phyloP scores from a whole-genome alignment of 2,888 invertebrate genomes.

The Chloroclystis v-ata region DNA sequence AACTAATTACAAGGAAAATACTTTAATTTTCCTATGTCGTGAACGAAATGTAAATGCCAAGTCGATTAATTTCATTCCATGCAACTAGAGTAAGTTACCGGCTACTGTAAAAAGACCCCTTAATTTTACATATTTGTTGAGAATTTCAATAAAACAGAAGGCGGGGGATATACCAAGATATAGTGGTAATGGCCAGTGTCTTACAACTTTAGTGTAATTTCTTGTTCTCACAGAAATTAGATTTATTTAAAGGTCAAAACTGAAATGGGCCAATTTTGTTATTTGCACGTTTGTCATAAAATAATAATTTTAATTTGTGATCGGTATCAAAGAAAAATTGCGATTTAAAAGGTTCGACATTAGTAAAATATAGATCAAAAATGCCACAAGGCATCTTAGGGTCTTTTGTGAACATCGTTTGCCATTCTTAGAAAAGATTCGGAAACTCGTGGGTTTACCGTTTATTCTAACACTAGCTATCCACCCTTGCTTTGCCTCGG shows the following conservation, averaged over 20 bases:
- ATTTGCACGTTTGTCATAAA: slow-evolving; percentile 23
- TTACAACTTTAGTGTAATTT: slow-evolving; percentile 26
- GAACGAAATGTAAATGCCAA: slow-evolving; percentile 62
- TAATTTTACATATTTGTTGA: slow-evolving; percentile 15
- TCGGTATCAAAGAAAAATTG: too few species aligned
- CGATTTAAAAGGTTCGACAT: too few species aligned
- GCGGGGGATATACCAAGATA: slow-evolving; percentile 18
- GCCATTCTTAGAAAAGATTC: too few species aligned
- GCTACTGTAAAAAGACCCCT: slow-evolving; percentile 40
- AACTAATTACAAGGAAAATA: not conserved
- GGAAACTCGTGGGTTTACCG: too few species aligned
- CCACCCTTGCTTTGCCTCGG: too few species aligned
- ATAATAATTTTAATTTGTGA: not conserved
- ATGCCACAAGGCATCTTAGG: too few species aligned
- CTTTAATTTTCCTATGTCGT: slow-evolving; percentile 26
- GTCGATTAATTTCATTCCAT: slow-evolving; percentile 49
- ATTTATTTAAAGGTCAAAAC: slow-evolving; percentile 40
- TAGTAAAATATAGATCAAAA: too few species aligned
- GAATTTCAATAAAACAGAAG: slow-evolving; percentile 12
- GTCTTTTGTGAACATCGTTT: too few species aligned
- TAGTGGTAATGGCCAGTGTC: slow-evolving; percentile 26
- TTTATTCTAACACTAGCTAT: too few species aligned
- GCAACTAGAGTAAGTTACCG: slow-evolving; percentile 43
- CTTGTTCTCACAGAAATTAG: slow-evolving; percentile 42
- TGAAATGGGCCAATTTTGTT: slow-evolving; percentile 31